Conservation (phyloP, 2,888 invertebrate genomes). For the Trichopoda pennipes region DNA sequence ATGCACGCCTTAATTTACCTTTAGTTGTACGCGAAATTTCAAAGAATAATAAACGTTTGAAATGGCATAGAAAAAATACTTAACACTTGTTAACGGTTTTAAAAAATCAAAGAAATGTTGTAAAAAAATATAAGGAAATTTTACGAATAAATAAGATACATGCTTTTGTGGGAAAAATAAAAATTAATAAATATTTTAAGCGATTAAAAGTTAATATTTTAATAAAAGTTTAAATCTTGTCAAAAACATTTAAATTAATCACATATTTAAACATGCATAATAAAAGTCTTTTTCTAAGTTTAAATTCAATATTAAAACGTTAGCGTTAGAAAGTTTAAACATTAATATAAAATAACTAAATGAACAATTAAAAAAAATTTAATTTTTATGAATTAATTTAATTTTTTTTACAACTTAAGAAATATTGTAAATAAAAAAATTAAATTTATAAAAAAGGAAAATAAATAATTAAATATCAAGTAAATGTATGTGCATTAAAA, state of each 20-base stretch:
- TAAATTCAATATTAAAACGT: not conserved
- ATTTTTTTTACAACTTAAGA: not conserved
- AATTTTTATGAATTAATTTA: not conserved
- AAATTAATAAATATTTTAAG: not conserved
- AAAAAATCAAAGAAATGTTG: not conserved
- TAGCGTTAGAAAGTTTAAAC: too few relatives aligned
- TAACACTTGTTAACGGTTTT: conserved; percentile 30
- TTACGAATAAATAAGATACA: not conserved
- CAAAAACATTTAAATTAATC: not conserved
- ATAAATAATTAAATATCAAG: too few relatives aligned
- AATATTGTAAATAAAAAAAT: not conserved
- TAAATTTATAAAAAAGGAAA: not conserved
- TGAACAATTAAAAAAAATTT: not conserved
- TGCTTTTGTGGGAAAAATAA: not conserved
- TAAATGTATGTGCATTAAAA: not conserved
- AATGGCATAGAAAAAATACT: not conserved
- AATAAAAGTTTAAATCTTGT: too few relatives aligned
- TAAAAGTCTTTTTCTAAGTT: not conserved
- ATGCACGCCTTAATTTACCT: conserved; percentile 56
- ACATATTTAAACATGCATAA: not conserved
- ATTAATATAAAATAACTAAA: too few relatives aligned
- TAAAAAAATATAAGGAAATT: not conserved
- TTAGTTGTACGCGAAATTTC: conserved; percentile 64
- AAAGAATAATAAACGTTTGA: conserved; percentile 44
- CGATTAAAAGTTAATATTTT: too few relatives aligned